Evolutionary conservation across 2,888 invertebrate genomes (phyloP), one percentile per base, ranked within the genome.

Genomic region (Cryptocheilus praepositus): DNA sequence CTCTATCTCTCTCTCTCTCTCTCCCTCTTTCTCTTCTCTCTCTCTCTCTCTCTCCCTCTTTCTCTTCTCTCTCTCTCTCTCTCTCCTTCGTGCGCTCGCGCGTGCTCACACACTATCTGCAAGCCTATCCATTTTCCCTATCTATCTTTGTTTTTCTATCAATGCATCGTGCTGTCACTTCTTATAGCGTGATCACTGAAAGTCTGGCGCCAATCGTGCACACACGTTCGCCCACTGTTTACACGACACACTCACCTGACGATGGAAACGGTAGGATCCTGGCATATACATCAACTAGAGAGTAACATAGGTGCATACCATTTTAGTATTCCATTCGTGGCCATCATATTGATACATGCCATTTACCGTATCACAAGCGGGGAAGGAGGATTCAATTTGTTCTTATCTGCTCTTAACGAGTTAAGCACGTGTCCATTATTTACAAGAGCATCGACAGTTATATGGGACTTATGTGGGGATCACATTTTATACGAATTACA

Each of bases 121-220:
- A 56, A 18, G 19, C 21, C 43, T 19, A 28, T 54, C 54, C 54
- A 54, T 43, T 44, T 21, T 13, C n/a, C 36, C 36, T 36, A 11
- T 36, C 36, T 36, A 11, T 11, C 36, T 36, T 11, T 36, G 13
- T 36, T 11, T 36, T 55, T 52, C 36, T 60, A 16, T 62, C 67
- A 22, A 18, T 66, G 73, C 76, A 78, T 76, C 73, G 62, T 71
- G 64, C 59, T 63, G 59, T 73, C 68, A 46, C 44, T 55, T 44
- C 2, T 51, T 18, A 36, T 60, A 59, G 58, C 53, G 55, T 62
- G 49, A 36, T 36, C 36, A 36, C 11, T 11, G 36, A 36, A 36
- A 65, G 18, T 59, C 46, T 69, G 36, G 36, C 36, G 36, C 7
- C 36, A 36, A 36, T 54, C 7, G 49, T 70, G 57, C 71, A 71